Conservation (phyloP, 2,113 vertebrate species). For the Colius striatus region DNA sequence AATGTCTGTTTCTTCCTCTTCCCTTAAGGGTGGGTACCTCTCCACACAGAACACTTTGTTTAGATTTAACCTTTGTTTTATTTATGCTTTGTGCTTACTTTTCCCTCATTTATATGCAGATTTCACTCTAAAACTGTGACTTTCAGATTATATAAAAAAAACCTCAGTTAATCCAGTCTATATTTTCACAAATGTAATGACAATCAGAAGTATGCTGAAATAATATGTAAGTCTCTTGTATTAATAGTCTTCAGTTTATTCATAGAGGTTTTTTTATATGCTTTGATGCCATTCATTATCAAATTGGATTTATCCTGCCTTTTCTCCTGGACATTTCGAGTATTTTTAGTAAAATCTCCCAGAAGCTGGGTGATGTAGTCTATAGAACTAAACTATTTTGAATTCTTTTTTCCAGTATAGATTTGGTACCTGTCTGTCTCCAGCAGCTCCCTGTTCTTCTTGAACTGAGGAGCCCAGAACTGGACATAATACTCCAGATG, state of each 20-base stretch:
- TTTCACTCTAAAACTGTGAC: not conserved
- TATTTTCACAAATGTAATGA: not conserved
- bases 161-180: not conserved
- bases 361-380: not conserved
- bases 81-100: not conserved
- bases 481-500: too few species aligned
- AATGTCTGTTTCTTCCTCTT: not conserved
- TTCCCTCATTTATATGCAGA: not conserved
- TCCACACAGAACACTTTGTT: not conserved
- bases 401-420: not conserved
- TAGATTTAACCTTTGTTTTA: not conserved
- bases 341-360: constrained; percentile 18
- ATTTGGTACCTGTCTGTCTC: not conserved
- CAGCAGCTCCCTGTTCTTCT: too few species aligned
- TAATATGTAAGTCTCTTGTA: not conserved
- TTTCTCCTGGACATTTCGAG: not conserved
- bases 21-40: not conserved
- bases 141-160: not conserved
- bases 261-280: not conserved
- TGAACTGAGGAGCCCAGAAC: too few species aligned
- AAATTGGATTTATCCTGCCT: not conserved
- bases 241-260: not conserved
- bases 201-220: not conserved
- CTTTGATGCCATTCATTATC: not conserved
- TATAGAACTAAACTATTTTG: not conserved